phyloP scores from a whole-genome alignment of 1,140 invertebrate species.

The Aphis craccivora region DNA sequence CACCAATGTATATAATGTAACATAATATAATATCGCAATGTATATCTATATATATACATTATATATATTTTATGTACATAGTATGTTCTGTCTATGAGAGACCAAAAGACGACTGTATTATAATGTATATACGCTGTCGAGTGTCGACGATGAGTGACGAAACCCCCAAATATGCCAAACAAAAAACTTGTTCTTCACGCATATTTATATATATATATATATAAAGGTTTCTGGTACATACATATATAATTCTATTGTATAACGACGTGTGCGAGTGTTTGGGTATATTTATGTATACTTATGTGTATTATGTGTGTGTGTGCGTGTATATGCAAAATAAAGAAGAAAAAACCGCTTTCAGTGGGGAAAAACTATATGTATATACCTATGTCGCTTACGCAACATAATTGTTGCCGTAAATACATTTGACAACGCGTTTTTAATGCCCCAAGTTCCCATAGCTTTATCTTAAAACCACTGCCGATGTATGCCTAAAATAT shows the following conservation, averaged over 20 bases:
- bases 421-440: slow-evolving; percentile 35
- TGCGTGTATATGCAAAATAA: neutral
- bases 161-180: neutral
- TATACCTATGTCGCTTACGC: neutral
- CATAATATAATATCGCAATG: neutral
- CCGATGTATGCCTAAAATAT: neutral
- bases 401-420: slow-evolving; percentile 35
- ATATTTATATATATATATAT: too few species aligned
- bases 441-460: slow-evolving; percentile 45
- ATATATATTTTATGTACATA: neutral
- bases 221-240: neutral
- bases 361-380: neutral
- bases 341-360: neutral
- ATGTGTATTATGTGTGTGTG: neutral
- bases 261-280: neutral
- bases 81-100: neutral
- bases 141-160: neutral
- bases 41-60: neutral
- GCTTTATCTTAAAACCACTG: neutral
- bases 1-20: neutral
- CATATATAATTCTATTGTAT: neutral
- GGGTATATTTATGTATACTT: neutral
- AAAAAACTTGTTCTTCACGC: neutral
- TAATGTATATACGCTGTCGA: neutral
- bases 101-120: neutral